Conservation (phyloP, 2,888 invertebrate species). For the Desoria tigrina region DNA sequence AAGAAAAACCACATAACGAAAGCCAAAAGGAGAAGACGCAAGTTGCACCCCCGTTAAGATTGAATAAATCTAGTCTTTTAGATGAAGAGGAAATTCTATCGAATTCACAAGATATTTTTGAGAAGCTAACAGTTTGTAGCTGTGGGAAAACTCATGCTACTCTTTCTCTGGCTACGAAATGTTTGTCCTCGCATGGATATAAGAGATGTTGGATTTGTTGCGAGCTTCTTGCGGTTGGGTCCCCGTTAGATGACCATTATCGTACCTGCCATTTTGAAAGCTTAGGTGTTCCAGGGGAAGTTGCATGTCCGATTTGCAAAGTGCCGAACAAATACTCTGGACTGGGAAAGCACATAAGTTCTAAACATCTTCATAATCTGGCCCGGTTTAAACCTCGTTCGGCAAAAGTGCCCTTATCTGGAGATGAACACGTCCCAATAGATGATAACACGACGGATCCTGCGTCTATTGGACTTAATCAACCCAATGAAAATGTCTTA, state of each 20-base stretch:
- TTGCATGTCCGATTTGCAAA: conserved; percentile 7
- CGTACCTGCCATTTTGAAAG: neutral
- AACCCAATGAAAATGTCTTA: no score
- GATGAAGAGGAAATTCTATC: neutral
- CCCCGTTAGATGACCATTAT: neutral
- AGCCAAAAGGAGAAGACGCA: no score
- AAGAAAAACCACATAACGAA: neutral
- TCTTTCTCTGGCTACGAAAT: neutral
- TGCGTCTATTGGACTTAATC: no score
- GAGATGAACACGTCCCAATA: no score
- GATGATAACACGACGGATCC: no score
- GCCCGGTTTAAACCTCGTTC: no score
- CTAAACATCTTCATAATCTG: neutral
- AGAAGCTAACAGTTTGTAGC: neutral
- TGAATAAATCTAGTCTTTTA: neutral
- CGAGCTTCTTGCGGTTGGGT: neutral
- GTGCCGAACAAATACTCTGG: neutral
- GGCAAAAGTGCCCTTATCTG: no score
- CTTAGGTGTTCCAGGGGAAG: no score
- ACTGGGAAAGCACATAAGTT: neutral
- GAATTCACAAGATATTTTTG: neutral
- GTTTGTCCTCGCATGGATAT: neutral
- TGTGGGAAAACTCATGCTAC: neutral
- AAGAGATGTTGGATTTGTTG: conserved; percentile 9
- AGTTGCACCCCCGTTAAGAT: neutral